Conservation (phyloP, 92 coral and sea anemone species). For the Parazoanthus atlanticus region DNA sequence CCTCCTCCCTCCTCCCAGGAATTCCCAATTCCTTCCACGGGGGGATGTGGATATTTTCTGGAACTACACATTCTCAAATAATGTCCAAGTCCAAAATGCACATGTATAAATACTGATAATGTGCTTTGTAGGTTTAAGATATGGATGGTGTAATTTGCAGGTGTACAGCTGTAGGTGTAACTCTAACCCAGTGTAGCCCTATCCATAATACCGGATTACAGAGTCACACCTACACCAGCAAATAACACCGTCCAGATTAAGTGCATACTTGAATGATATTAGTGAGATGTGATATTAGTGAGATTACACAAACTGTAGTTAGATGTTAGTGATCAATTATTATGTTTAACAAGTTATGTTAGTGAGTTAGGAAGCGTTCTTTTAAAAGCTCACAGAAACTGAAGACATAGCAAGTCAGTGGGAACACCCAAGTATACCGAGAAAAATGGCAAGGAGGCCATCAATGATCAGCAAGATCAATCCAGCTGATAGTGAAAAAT, state of each 20-base stretch:
- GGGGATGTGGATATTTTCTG: no score
- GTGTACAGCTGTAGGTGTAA: slow-evolving; percentile 36
- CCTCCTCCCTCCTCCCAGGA: no score
- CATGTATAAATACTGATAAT: no score
- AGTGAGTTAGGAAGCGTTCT: slow-evolving; percentile 35
- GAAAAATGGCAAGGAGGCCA: slow-evolving; percentile 48
- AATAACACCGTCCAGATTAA: slow-evolving; percentile 44
- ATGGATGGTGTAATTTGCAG: background rate
- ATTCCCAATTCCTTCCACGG: no score
- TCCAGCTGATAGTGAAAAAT: slow-evolving; percentile 40
- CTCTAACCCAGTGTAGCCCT: slow-evolving; percentile 33
- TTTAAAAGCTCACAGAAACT: slow-evolving; percentile 35
- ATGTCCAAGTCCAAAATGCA: no score
- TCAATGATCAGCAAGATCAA: slow-evolving; percentile 31
- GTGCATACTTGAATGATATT: slow-evolving; percentile 39
- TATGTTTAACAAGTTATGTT: slow-evolving; percentile 40
- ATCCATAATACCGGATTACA: slow-evolving; percentile 30
- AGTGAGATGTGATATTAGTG: slow-evolving; percentile 4
- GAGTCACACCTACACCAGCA: slow-evolving; percentile 36
- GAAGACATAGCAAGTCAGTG: background rate
- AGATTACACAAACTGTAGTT: slow-evolving; percentile 26
- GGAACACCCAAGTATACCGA: slow-evolving; percentile 35
- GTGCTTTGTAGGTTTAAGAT: slow-evolving; percentile 23
- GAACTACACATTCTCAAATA: background rate
- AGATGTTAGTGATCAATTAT: slow-evolving; percentile 23